These are phyloP conservation scores for Acleris emargana DNA, from an alignment of 2,888 invertebrate species.

Conservation along the genomic window DNA sequence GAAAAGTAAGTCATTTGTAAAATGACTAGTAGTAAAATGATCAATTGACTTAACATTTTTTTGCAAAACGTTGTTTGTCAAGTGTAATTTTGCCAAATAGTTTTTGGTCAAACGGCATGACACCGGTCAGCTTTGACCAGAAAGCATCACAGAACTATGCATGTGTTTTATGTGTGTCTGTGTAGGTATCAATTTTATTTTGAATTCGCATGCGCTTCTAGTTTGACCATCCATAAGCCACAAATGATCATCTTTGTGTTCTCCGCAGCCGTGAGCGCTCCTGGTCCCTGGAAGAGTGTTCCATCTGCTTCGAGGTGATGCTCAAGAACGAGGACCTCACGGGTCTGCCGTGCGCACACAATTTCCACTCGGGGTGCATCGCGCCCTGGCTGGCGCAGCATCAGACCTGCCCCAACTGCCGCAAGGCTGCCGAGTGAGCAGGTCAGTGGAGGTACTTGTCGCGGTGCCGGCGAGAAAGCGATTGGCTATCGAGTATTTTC, in stretches of 20 bases:
- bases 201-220: neutral
- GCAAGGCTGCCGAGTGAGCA: slow-evolving; percentile 52
- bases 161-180: too few species aligned
- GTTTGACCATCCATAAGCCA: neutral
- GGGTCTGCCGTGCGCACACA: slow-evolving; percentile 66
- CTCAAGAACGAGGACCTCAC: slow-evolving; percentile 60
- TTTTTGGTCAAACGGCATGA: too few species aligned
- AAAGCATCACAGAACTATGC: too few species aligned
- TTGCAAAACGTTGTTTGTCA: too few species aligned
- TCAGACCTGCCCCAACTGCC: slow-evolving; percentile 73
- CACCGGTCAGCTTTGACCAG: too few species aligned
- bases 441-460: too few species aligned
- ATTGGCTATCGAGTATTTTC: too few species aligned
- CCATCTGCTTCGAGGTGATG: slow-evolving; percentile 75
- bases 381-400: slow-evolving; percentile 72
- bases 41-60: too few species aligned
- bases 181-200: neutral
- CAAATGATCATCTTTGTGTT: neutral
- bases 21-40: too few species aligned
- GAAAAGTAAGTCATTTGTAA: too few species aligned
- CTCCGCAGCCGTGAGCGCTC: slow-evolving; percentile 64
- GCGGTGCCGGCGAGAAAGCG: too few species aligned
- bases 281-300: slow-evolving; percentile 71
- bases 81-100: too few species aligned
- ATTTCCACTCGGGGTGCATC: slow-evolving; percentile 72